A percentile compares a stretch with the other conserved stretches of the same genome.
phyloP scores from a whole-genome alignment of 1,140 invertebrate genomes.

The Holcopasites calliopsidis region DNA sequence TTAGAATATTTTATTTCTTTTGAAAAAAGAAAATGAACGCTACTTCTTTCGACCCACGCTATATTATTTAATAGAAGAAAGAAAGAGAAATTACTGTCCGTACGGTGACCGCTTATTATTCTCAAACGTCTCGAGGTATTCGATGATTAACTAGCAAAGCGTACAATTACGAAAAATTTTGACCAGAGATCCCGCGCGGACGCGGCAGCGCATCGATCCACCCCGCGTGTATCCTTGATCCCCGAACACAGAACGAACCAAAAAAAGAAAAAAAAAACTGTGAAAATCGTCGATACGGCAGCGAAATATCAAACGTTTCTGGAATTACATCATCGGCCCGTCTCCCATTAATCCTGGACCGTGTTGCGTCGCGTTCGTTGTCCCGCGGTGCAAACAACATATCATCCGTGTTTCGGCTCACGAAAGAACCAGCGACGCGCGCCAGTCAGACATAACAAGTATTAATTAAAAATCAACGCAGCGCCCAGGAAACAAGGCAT shows the following conservation, averaged over 20 bases:
- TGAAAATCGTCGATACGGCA: slow-evolving; percentile 25
- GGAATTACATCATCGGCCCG: slow-evolving; percentile 42
- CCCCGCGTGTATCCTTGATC: too few species aligned
- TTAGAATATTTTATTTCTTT: slow-evolving; percentile 26
- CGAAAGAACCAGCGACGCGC: slow-evolving; percentile 39
- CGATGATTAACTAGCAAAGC: too few species aligned
- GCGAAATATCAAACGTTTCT: slow-evolving; percentile 40
- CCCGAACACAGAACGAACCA: not conserved
- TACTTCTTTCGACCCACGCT: too few species aligned
- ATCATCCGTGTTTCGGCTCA: slow-evolving; percentile 37
- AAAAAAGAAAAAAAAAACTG: not conserved
- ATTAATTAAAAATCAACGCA: slow-evolving; percentile 52
- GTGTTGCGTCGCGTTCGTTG: slow-evolving; percentile 37
- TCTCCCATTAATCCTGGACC: slow-evolving; percentile 42
- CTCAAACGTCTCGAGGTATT: too few species aligned
- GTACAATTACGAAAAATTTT: too few species aligned
- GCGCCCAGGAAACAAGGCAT: slow-evolving; percentile 45
- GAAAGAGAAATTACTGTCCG: too few species aligned
- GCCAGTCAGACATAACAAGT: slow-evolving; percentile 23
- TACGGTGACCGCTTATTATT: too few species aligned
- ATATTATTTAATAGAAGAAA: too few species aligned
- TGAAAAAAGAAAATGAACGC: too few species aligned
- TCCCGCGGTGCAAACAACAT: slow-evolving; percentile 43
- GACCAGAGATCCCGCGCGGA: too few species aligned
- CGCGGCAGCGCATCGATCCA: too few species aligned